phyloP scores from a whole-genome alignment of 2,113 vertebrate species.

The Lophius piscatorius region DNA sequence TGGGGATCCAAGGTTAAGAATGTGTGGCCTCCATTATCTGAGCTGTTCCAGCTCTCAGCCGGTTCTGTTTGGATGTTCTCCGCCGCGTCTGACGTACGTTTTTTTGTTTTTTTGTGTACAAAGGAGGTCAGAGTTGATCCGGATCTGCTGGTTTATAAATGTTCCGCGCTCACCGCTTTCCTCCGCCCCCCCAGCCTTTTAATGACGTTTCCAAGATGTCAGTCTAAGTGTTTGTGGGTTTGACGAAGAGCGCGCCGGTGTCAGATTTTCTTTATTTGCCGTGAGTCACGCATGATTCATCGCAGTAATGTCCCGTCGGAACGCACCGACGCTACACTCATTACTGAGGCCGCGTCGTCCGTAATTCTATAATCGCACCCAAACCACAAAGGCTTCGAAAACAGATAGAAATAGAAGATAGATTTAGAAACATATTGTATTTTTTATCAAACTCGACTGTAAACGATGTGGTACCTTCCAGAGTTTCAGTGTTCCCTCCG shows the following conservation, averaged over 20 bases:
- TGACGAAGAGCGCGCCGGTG: constrained; percentile 4
- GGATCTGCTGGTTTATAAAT: constrained; percentile 7
- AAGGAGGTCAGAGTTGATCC: constrained; percentile 17
- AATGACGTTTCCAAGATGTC: constrained; percentile 11
- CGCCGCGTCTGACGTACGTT: constrained; percentile 5
- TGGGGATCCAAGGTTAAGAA: constrained; percentile 62
- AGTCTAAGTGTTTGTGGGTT: constrained; percentile 4
- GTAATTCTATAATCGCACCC: too few relatives aligned
- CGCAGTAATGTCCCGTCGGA: not conserved
- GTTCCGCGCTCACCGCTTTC: not conserved
- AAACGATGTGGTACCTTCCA: too few relatives aligned
- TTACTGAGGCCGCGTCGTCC: too few relatives aligned
- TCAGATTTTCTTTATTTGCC: constrained; percentile 28
- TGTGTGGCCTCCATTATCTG: constrained; percentile 64
- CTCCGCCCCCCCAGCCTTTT: constrained; percentile 13
- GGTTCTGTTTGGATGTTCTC: constrained; percentile 37
- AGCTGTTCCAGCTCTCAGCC: constrained; percentile 25
- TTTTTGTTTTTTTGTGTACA: constrained; percentile 21
- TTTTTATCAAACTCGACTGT: too few relatives aligned
- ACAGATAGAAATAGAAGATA: too few relatives aligned
- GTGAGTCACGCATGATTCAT: constrained; percentile 31
- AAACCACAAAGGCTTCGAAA: too few relatives aligned
- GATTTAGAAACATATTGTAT: too few relatives aligned
- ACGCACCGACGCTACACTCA: not conserved
- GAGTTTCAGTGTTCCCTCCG: too few relatives aligned